Conservation (phyloP, 2,888 invertebrate genomes). For the Drosophila percnosoma region DNA sequence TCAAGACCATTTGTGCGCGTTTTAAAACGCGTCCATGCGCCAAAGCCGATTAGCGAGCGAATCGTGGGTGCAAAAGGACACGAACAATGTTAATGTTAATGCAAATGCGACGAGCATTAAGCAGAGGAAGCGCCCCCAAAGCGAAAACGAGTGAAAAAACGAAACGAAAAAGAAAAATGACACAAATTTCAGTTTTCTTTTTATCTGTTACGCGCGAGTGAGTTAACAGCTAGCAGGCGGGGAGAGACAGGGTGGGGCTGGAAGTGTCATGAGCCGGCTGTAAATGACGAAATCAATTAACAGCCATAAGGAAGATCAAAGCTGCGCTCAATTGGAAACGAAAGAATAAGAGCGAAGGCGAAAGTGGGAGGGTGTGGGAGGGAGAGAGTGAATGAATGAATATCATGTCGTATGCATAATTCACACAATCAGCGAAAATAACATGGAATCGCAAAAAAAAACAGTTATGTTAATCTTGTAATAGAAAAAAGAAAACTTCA, state of each 20-base stretch:
- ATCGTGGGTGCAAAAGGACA: slow-evolving; percentile 43
- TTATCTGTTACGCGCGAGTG: slow-evolving; percentile 47
- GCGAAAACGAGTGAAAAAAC: slow-evolving; percentile 10
- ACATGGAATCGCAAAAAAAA: slow-evolving; percentile 26
- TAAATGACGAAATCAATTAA: slow-evolving; percentile 57
- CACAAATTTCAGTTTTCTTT: slow-evolving; percentile 36
- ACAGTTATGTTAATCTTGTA: slow-evolving; percentile 28
- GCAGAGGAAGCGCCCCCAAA: slow-evolving; percentile 25
- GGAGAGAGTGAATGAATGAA: slow-evolving; percentile 25
- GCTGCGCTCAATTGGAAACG: slow-evolving; percentile 50
- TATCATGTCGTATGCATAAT: slow-evolving; percentile 58
- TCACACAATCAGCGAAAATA: slow-evolving; percentile 35
- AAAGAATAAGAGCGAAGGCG: slow-evolving; percentile 22
- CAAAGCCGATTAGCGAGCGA: slow-evolving; percentile 49
- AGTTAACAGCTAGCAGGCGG: slow-evolving; percentile 1
- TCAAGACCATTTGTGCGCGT: slow-evolving; percentile 25
- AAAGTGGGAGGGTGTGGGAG: neutral
- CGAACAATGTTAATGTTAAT: slow-evolving; percentile 47
- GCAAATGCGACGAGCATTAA: slow-evolving; percentile 29
- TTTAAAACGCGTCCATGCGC: slow-evolving; percentile 34
- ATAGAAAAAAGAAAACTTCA: slow-evolving; percentile 9
- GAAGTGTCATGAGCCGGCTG: slow-evolving; percentile 28
- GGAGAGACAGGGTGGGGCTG: neutral
- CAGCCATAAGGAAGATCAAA: slow-evolving; percentile 57
- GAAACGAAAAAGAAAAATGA: slow-evolving; percentile 21